Percentiles rank a stretch among this genome's conserved stretches.
Evolutionary conservation across 2,113 vertebrate genomes (phyloP).

Genomic region (Anser cygnoides): DNA sequence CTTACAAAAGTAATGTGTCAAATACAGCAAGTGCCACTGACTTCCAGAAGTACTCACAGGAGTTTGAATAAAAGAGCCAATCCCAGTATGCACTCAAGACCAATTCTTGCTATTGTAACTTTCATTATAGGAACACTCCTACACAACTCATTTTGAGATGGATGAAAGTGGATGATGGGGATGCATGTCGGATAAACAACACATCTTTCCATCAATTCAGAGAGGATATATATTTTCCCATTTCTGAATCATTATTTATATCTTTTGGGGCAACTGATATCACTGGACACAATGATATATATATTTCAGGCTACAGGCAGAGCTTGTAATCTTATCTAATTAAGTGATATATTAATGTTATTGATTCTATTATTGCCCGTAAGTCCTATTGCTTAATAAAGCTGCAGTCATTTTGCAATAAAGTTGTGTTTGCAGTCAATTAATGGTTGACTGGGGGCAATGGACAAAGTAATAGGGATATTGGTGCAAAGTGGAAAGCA

Average conservation of each 20-base stretch:
- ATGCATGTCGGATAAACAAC: not conserved
- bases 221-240: not conserved
- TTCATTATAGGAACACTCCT: not conserved
- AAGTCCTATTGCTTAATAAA: slow-evolving; percentile 80
- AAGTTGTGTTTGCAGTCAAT: slow-evolving; percentile 74
- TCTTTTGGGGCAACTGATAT: not conserved
- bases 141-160: not conserved
- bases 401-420: slow-evolving; percentile 72
- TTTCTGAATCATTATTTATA: not conserved
- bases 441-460: slow-evolving; percentile 67
- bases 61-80: not conserved
- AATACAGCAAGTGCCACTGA: not conserved
- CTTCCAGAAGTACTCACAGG: not conserved
- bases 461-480: not conserved
- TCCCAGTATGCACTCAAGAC: not conserved
- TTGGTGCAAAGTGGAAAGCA: not conserved
- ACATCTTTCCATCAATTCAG: not conserved
- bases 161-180: not conserved
- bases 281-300: slow-evolving; percentile 47
- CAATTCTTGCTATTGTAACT: not conserved
- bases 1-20: not conserved
- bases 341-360: slow-evolving; percentile 78
- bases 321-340: slow-evolving; percentile 75
- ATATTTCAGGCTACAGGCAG: slow-evolving; percentile 61
- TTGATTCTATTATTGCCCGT: slow-evolving; percentile 80